phyloP scores from a whole-genome alignment of 2,797 vertebrate genomes.

The Clamator glandarius region DNA sequence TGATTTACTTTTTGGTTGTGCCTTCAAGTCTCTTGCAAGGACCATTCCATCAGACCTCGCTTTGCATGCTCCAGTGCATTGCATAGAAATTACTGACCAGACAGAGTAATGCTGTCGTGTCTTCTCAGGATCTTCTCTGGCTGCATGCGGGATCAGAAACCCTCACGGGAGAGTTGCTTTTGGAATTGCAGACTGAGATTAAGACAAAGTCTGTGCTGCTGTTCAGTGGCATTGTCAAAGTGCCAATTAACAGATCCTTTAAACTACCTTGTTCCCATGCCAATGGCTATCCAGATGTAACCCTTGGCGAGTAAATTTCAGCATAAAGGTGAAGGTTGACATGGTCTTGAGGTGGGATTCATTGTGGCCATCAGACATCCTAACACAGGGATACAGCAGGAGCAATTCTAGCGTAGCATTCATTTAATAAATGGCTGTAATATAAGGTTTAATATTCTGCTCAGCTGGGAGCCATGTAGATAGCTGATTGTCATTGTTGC shows the following conservation, averaged over 20 bases:
- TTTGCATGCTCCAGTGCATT: accelerated
- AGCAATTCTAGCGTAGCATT: neutral
- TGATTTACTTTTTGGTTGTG: neutral
- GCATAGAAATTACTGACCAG: neutral
- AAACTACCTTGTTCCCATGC: neutral
- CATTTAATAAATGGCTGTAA: neutral
- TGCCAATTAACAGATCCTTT: neutral
- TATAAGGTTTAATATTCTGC: neutral
- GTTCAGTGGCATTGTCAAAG: neutral
- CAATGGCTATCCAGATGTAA: neutral
- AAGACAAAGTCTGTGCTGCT: neutral
- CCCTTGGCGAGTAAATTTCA: neutral
- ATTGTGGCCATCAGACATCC: neutral
- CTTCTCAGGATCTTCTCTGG: neutral
- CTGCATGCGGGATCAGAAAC: accelerated
- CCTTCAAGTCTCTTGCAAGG: neutral
- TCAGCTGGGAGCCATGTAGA: neutral
- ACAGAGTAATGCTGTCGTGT: accelerated
- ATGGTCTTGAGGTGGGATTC: neutral
- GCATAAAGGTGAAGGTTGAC: neutral
- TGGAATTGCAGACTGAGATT: neutral
- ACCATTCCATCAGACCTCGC: neutral
- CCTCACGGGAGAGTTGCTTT: neutral
- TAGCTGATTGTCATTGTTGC: neutral
- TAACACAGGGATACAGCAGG: neutral